Evolutionary conservation across 2,888 invertebrate species (phyloP), one percentile per base, ranked within the genome.

Genomic region (Platypus cylindrus): DNA sequence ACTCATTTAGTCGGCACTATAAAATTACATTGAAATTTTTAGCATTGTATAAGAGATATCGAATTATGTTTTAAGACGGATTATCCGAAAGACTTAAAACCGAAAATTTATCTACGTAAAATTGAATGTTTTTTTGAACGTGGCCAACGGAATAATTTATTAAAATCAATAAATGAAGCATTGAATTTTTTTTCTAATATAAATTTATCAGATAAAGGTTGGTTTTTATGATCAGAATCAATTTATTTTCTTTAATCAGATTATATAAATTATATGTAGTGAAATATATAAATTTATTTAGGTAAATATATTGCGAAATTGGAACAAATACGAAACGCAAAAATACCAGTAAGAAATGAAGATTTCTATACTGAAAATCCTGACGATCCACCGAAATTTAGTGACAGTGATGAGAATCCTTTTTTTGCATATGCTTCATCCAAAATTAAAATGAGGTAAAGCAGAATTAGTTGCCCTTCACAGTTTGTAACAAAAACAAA

Each of bases 11-110:
- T 20, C 7, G 20, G 9, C 9, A 7, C 20, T 7, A 9, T 7
- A 20, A 30, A 26, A 11, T 27, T 13, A 22, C 17, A n/a, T 17
- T 39, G 14, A 11, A 3, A 34, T 27, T 55, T 58, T 9, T 50
- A 76, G 72, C 73, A 75, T 30, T 75, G 77, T 47, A 49, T 80
- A 16, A 58, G 63, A 39, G 81, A 82, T 56, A 70, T 78, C 17
- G 60, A 70, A 14, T 49, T 69, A 32, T 77, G 78, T 1, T 55
- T 78, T 8, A 57, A 66, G 22, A 62, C 67, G 44, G 68, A 70
- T 7, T 82, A 80, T 53, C 78, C 82, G 0, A 51, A 59, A 23
- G 68, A 71, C 36, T 62, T 73, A 31, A 60, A 60, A 17, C 70
- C 74, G 48, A 85, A 84, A 60, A 59, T 86, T 34, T 62, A 71